These are phyloP conservation scores for Smittia sp. DNA, from an alignment of 2,888 invertebrate genomes.

Conservation along the genomic window DNA sequence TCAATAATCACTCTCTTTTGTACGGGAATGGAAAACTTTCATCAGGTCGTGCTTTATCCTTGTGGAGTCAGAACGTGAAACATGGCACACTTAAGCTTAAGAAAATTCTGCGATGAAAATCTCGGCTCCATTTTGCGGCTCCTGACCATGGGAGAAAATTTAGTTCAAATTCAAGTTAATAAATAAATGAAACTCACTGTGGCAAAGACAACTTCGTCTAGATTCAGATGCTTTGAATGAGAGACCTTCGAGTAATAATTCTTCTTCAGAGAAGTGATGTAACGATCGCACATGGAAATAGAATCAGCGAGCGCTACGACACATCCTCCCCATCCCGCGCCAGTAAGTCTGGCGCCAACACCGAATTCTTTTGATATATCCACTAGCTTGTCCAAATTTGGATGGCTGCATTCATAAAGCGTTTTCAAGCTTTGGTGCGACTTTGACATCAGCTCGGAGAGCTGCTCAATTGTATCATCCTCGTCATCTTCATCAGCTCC, in stretches of 20 bases:
- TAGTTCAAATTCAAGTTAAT: neutral
- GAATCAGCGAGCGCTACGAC: constrained; percentile 66
- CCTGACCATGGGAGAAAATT: constrained; percentile 18
- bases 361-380: constrained; percentile 65
- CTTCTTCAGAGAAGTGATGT: constrained; percentile 66
- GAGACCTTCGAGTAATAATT: constrained; percentile 65
- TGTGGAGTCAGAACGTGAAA: too few species aligned
- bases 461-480: constrained; percentile 55
- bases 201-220: constrained; percentile 64
- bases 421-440: constrained; percentile 84
- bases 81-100: neutral
- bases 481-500: constrained; percentile 48
- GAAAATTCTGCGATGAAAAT: constrained; percentile 44
- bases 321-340: constrained; percentile 99
- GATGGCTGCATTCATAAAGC: constrained; percentile 91
- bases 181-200: constrained; percentile 56
- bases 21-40: too few species aligned
- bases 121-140: constrained; percentile 51
- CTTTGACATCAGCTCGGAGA: constrained; percentile 81
- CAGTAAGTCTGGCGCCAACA: constrained; percentile 89
- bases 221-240: constrained; percentile 55
- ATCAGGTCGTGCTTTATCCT: too few species aligned
- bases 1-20: too few species aligned
- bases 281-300: constrained; percentile 62
- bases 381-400: constrained; percentile 79